Base-by-base conservation (phyloP, 1,140 invertebrate genomes). In the Bombus difficillimus region DNA sequence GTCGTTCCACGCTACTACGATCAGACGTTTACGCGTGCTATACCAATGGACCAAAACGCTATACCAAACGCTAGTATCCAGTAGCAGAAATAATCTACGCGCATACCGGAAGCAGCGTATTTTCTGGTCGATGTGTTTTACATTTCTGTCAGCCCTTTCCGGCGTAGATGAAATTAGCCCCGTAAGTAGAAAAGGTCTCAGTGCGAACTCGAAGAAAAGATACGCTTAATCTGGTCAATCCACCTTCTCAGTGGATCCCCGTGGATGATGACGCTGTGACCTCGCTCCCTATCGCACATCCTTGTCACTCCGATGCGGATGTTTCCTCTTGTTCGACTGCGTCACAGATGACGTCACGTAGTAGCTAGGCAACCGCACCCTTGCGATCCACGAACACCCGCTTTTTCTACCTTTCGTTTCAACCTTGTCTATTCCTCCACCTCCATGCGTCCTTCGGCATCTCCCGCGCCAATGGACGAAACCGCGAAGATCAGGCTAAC, bases 291-390 rank as follows among this genome's bases (percentile, higher is more conserved):
- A 57, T 89, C 75, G 74, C 78, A 32, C 32, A 68, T 84, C 84
- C 78, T 88, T 75, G 84, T 88, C 83, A 22, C 83, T 64, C 79
- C 68, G 83, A 15, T 22, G 64, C 25, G 75, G 62, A 84, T 79
- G 53, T 86, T 85, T 72, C 77, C 78, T 89, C 64, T 53, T 37
- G 59, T 47, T 91, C 78, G 68, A 87, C 77, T 91, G 86, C 90
- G 91, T 92, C 88, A 91, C 85, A 78, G 78, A 85, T 92, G 92
- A 92, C 90, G 91, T 92, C 92, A 92, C 90, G 92, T 92, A 83
- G 82, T 83, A 89, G 72, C 91, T 91, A 92, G 85, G 90, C 91
- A 92, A 92, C 91, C 89, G 79, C 90, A 92, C 91, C 90, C 91
- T 88, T 87, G 85, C 89, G 86, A 76, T 83, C 80, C 87, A 88